Conservation (phyloP, 2,888 invertebrate species). For the Melanostoma mellinum region DNA sequence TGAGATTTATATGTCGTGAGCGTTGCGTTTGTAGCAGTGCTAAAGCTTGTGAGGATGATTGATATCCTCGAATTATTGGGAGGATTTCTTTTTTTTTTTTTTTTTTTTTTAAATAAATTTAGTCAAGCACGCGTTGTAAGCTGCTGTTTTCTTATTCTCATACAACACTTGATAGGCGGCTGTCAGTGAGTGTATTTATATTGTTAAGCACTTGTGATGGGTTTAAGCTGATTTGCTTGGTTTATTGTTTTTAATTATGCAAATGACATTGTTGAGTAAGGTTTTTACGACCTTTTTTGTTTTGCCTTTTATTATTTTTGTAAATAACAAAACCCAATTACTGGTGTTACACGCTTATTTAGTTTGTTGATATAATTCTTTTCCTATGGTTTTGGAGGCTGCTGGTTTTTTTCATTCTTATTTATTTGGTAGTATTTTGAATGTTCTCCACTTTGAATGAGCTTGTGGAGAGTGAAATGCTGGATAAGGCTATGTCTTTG, state of each 20-base stretch:
- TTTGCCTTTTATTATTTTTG: constrained; percentile 6
- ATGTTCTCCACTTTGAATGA: too few species aligned
- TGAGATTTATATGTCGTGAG: constrained; percentile 18
- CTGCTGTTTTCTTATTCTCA: background rate
- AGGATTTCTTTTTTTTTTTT: constrained; percentile 13
- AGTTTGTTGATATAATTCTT: constrained; percentile 16
- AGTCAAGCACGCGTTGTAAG: background rate
- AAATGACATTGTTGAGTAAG: constrained; percentile 51
- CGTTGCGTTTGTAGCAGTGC: too few species aligned
- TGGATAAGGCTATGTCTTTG: too few species aligned
- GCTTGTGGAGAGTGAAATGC: too few species aligned
- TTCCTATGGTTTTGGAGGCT: background rate
- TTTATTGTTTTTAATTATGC: constrained; percentile 66
- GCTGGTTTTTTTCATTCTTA: background rate
- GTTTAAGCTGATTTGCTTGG: constrained; percentile 43
- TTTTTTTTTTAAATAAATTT: constrained; percentile 16
- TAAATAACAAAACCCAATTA: constrained; percentile 35
- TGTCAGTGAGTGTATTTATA: constrained; percentile 31
- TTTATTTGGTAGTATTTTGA: background rate
- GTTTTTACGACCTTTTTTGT: constrained; percentile 38
- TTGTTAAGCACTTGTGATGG: constrained; percentile 29
- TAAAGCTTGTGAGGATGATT: constrained; percentile 45
- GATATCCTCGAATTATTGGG: constrained; percentile 53
- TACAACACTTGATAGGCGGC: constrained; percentile 10
- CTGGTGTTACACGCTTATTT: constrained; percentile 34